These are phyloP conservation scores for Andricus curvator DNA, from an alignment of 2,888 invertebrate genomes.

Conservation along the genomic window DNA sequence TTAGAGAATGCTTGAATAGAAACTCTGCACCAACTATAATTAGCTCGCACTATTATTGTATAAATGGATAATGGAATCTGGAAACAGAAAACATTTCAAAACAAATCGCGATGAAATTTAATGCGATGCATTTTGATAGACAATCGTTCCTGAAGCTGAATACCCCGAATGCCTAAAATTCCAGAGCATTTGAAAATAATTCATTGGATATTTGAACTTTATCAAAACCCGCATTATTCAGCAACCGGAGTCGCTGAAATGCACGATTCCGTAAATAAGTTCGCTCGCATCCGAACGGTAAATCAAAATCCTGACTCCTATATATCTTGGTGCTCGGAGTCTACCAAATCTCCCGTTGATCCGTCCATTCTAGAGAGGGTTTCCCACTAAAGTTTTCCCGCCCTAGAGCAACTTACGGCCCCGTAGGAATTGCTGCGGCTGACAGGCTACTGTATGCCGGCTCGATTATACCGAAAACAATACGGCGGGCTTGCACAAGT, in stretches of 20 bases:
- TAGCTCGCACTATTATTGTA: not conserved
- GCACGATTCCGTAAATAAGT: constrained; percentile 51
- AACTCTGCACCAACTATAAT: not conserved
- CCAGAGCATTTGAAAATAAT: constrained; percentile 35
- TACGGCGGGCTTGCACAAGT: constrained; percentile 59
- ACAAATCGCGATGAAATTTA: not conserved
- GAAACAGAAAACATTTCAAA: not conserved
- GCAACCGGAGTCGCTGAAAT: constrained; percentile 42
- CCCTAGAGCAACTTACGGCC: constrained; percentile 61
- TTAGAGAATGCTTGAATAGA: not conserved
- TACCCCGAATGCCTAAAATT: constrained; percentile 12
- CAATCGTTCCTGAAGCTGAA: constrained; percentile 18
- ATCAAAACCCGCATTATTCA: constrained; percentile 36
- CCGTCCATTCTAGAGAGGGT: constrained; percentile 57
- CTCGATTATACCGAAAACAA: constrained; percentile 66
- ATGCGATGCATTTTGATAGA: constrained; percentile 3
- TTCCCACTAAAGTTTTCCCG: constrained; percentile 56
- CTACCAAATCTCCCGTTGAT: constrained; percentile 53
- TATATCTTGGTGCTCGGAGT: constrained; percentile 42
- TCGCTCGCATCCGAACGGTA: constrained; percentile 50
- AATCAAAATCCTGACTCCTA: constrained; percentile 52
- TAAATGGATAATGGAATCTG: not conserved
- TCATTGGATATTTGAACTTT: constrained; percentile 41
- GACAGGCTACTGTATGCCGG: constrained; percentile 60
- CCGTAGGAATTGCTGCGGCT: constrained; percentile 62